phyloP scores from a whole-genome alignment of 1,140 invertebrate species.

The Drosophila kurseongensis region DNA sequence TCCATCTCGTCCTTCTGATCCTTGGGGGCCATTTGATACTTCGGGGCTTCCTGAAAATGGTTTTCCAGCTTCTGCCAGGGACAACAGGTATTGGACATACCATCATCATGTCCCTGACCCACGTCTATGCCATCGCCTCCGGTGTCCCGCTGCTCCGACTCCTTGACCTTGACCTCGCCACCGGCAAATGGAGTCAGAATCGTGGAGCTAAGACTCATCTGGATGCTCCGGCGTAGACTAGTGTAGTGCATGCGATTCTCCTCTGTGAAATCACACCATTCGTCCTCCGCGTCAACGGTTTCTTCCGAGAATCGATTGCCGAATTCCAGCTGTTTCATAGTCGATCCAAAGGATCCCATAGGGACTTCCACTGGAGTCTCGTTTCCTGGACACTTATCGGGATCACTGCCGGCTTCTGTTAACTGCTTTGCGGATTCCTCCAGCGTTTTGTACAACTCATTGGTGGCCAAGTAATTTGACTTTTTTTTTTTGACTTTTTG shows the following conservation, averaged over 20 bases:
- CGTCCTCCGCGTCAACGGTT: slow-evolving; percentile 43
- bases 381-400: slow-evolving; percentile 4
- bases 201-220: slow-evolving; percentile 9
- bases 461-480: slow-evolving; percentile 58
- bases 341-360: neutral
- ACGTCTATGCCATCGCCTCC: slow-evolving; percentile 60
- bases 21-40: neutral
- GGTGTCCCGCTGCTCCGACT: slow-evolving; percentile 37
- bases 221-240: slow-evolving; percentile 8
- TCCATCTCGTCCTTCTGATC: neutral
- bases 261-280: slow-evolving; percentile 66
- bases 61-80: slow-evolving; percentile 50
- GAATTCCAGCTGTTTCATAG: slow-evolving; percentile 23
- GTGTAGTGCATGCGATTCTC: slow-evolving; percentile 53
- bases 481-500: slow-evolving; percentile 59
- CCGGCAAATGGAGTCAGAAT: neutral
- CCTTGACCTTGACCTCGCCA: neutral
- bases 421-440: slow-evolving; percentile 48
- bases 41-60: neutral
- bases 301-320: slow-evolving; percentile 32
- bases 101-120: slow-evolving; percentile 15
- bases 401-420: slow-evolving; percentile 8
- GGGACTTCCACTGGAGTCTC: slow-evolving; percentile 5
- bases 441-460: slow-evolving; percentile 68
- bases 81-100: slow-evolving; percentile 7